These are phyloP conservation scores for Rotaria sp. DNA, from an alignment of 2,888 invertebrate genomes.

Conservation along the genomic window DNA sequence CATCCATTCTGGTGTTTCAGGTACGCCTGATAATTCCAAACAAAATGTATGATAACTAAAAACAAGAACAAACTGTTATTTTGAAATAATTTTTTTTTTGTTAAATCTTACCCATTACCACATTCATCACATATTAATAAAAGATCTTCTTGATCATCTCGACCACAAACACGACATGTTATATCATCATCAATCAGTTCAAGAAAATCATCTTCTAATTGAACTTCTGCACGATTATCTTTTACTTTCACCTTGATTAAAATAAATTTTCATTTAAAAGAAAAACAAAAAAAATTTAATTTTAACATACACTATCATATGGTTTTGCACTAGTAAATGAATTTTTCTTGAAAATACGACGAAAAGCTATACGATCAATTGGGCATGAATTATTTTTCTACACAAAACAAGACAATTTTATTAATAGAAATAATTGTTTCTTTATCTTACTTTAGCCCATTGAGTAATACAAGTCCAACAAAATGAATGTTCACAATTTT, in stretches of 20 bases:
- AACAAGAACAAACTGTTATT: no score
- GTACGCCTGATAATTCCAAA: neutral
- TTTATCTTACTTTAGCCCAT: neutral
- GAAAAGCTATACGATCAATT: neutral
- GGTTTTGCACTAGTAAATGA: neutral
- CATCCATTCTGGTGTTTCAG: neutral
- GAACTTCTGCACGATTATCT: neutral
- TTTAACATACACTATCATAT: neutral
- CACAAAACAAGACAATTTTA: neutral
- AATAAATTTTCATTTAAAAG: neutral
- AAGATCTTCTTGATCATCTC: neutral
- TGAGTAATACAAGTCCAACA: neutral
- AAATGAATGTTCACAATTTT: neutral
- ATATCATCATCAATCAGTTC: conserved; percentile 6
- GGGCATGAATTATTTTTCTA: neutral
- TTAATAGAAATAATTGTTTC: no score
- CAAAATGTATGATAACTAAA: no score
- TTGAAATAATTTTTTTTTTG: no score
- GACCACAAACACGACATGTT: neutral
- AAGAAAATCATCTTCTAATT: neutral
- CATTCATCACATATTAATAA: conserved; percentile 9
- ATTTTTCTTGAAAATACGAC: neutral
- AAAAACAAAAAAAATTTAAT: neutral
- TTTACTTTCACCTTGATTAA: neutral
- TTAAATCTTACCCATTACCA: no score